phyloP scores from a whole-genome alignment of 2,113 vertebrate species.

The Gambusia affinis region DNA sequence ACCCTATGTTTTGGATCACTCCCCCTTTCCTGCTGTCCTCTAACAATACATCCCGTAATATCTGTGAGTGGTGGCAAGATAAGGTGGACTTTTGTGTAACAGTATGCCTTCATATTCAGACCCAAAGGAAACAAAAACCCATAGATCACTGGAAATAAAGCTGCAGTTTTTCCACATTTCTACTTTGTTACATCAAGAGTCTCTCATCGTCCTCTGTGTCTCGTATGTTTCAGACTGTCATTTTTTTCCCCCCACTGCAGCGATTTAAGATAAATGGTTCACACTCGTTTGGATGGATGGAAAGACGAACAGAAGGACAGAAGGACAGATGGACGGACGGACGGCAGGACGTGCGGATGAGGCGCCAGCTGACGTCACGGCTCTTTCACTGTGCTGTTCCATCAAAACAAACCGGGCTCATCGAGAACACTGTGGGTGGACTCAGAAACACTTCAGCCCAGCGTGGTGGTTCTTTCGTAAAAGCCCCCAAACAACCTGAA shows the following conservation, averaged over 20 bases:
- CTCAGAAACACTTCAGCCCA: conserved; percentile 50
- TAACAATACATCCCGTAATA: background rate
- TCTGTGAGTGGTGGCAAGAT: background rate
- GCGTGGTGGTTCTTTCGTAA: conserved; percentile 35
- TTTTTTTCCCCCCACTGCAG: conserved; percentile 11
- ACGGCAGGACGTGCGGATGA: conserved; percentile 23
- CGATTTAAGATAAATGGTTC: conserved; percentile 31
- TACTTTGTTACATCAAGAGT: conserved; percentile 1
- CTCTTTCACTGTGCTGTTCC: conserved; percentile 45
- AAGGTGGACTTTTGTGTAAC: background rate
- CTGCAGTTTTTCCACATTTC: background rate
- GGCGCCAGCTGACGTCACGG: conserved; percentile 23
- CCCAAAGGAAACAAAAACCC: too few relatives aligned
- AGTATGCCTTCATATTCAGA: too few relatives aligned
- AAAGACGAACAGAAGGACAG: conserved; percentile 15
- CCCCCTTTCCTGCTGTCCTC: background rate
- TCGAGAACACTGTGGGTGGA: conserved; percentile 56
- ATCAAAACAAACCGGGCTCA: conserved; percentile 35
- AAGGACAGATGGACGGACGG: conserved; percentile 19
- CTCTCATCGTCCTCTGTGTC: background rate
- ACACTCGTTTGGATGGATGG: conserved; percentile 31
- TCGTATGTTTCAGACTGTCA: conserved; percentile 18
- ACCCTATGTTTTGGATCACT: background rate
- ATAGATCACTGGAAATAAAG: background rate
- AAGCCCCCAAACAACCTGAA: conserved; percentile 30